These are phyloP conservation scores for Stegastes partitus DNA, from an alignment of 2,113 vertebrate species.

Conservation along the genomic window DNA sequence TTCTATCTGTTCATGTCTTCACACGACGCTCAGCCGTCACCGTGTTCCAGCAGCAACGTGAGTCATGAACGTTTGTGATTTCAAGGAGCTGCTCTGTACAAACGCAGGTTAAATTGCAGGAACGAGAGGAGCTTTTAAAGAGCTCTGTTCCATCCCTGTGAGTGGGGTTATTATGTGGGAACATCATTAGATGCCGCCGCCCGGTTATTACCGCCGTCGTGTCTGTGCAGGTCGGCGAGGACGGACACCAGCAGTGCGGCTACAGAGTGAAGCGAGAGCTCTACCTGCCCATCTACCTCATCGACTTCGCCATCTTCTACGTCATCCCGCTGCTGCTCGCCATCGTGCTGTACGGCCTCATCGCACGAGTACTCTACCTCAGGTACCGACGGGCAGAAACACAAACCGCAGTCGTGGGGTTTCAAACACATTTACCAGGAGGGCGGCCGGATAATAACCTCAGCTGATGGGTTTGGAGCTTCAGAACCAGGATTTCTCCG, in stretches of 20 bases:
- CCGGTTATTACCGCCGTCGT: neutral
- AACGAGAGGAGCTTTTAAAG: conserved; percentile 17
- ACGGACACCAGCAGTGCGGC: conserved; percentile 82
- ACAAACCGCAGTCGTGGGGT: no score
- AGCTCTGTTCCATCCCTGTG: conserved; percentile 2
- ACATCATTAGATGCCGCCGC: neutral
- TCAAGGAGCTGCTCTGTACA: conserved; percentile 6
- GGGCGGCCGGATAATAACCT: no score
- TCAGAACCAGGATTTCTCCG: no score
- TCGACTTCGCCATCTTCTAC: conserved; percentile 89
- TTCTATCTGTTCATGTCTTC: no score
- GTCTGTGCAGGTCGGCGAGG: conserved; percentile 65
- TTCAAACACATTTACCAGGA: no score
- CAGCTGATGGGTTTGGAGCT: no score
- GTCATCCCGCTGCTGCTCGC: conserved; percentile 84
- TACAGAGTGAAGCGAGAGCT: conserved; percentile 88
- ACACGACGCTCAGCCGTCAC: no score
- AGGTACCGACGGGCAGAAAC: conserved; percentile 45
- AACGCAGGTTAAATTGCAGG: conserved; percentile 17
- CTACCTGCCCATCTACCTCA: conserved; percentile 89
- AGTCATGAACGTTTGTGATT: conserved; percentile 3
- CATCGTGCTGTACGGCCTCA: conserved; percentile 85
- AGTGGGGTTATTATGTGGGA: conserved; percentile 14
- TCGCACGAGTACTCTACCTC: conserved; percentile 84
- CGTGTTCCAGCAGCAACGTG: neutral